Conservation (phyloP, 2,888 invertebrate genomes). For the Patella caerulea region DNA sequence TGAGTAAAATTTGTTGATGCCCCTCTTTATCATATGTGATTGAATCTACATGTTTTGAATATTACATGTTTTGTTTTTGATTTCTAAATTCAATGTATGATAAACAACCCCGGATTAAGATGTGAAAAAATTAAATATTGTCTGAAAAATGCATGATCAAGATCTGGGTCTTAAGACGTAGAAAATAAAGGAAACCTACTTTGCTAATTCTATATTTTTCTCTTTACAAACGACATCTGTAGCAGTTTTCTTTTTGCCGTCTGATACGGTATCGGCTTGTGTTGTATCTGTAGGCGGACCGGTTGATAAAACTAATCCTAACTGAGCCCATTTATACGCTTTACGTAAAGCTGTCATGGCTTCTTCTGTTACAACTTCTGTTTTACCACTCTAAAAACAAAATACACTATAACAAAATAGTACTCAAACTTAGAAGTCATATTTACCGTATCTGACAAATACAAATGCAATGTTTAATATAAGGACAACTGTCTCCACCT, state of each 20-base stretch:
- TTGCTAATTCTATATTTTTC: slow-evolving; percentile 68
- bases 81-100: not conserved
- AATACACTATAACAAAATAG: too few species aligned
- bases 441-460: too few species aligned
- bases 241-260: slow-evolving; percentile 61
- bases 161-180: not conserved
- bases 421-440: too few species aligned
- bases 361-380: slow-evolving; percentile 70
- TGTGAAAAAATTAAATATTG: not conserved
- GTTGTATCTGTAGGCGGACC: slow-evolving; percentile 64
- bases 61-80: too few species aligned
- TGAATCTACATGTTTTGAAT: too few species aligned
- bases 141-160: too few species aligned
- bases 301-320: slow-evolving; percentile 70
- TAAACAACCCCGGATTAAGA: not conserved
- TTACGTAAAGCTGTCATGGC: slow-evolving; percentile 65
- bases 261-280: slow-evolving; percentile 42
- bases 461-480: too few species aligned
- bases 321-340: slow-evolving; percentile 71
- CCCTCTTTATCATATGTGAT: too few species aligned
- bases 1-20: too few species aligned
- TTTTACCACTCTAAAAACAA: slow-evolving; percentile 58
- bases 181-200: slow-evolving; percentile 43
- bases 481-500: too few species aligned
- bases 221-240: slow-evolving; percentile 69